These are phyloP conservation scores for Chirona hameri DNA, from an alignment of 2,888 invertebrate genomes.

Conservation along the genomic window DNA sequence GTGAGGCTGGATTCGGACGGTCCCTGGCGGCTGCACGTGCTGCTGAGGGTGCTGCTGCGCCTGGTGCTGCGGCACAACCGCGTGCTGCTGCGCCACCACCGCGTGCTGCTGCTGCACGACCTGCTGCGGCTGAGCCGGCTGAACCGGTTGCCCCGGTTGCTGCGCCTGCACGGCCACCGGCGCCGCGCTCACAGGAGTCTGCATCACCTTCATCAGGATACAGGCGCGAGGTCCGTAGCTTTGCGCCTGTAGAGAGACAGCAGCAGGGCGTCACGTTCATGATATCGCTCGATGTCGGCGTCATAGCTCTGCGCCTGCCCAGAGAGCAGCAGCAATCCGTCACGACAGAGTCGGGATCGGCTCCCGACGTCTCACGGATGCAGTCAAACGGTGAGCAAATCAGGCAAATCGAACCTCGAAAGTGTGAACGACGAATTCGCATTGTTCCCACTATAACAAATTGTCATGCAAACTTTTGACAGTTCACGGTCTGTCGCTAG, in stretches of 20 bases:
- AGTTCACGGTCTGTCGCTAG: no score
- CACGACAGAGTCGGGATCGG: no score
- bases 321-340: no score
- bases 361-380: no score
- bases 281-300: no score
- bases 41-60: conserved; percentile 45
- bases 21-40: conserved; percentile 34
- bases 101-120: conserved; percentile 7
- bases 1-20: conserved; percentile 33
- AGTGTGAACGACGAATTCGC: no score
- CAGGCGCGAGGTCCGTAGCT: conserved; percentile 95
- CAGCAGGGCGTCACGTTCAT: no score
- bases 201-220: conserved; percentile 67
- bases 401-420: no score
- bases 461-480: no score
- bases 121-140: conserved; percentile 30
- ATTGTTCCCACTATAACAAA: no score
- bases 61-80: conserved; percentile 42
- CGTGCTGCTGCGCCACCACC: conserved; percentile 42
- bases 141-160: conserved; percentile 3
- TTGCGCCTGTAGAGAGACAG: conserved; percentile 60
- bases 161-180: not conserved
- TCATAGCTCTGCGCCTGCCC: no score
- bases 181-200: not conserved
- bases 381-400: no score